These are phyloP conservation scores for Drosophila neotestacea DNA, from an alignment of 2,888 invertebrate species.

Conservation along the genomic window DNA sequence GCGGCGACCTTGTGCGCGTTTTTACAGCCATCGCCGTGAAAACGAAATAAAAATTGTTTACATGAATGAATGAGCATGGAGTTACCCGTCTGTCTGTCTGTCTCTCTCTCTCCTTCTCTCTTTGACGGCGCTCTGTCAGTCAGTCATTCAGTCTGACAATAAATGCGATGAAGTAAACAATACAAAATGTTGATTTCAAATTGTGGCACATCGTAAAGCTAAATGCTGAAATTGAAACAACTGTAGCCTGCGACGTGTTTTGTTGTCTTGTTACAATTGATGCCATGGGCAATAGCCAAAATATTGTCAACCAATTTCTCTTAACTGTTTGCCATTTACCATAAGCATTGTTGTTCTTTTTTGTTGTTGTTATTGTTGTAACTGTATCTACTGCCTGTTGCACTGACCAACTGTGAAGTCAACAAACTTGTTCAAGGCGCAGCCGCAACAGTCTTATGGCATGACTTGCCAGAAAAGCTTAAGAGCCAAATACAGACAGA, in stretches of 20 bases:
- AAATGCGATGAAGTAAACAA: conserved; percentile 64
- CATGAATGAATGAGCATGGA: conserved; percentile 61
- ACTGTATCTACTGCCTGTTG: conserved; percentile 35
- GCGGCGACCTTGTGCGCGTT: conserved; percentile 79
- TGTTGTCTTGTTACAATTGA: conserved; percentile 46
- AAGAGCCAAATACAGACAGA: conserved; percentile 20
- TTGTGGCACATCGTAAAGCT: conserved; percentile 59
- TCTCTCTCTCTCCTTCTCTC: conserved; percentile 6
- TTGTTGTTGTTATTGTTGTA: conserved; percentile 12
- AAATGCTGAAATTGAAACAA: conserved; percentile 58
- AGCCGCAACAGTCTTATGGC: conserved; percentile 28
- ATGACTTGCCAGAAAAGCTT: conserved; percentile 65
- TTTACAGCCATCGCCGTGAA: conserved; percentile 56
- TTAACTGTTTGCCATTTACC: conserved; percentile 46
- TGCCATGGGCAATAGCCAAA: conserved; percentile 64
- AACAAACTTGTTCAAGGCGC: conserved; percentile 74
- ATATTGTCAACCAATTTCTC: conserved; percentile 71
- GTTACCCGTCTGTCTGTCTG: conserved; percentile 20
- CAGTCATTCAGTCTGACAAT: conserved; percentile 32
- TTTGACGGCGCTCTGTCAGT: neutral
- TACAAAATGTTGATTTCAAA: conserved; percentile 62
- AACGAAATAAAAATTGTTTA: conserved; percentile 65
- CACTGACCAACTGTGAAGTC: conserved; percentile 62
- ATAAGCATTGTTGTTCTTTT: conserved; percentile 8
- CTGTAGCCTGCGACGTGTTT: conserved; percentile 33